Evolutionary conservation across 2,888 invertebrate genomes (phyloP), one percentile per base, ranked within the genome.

Genomic region (Neria commutata): DNA sequence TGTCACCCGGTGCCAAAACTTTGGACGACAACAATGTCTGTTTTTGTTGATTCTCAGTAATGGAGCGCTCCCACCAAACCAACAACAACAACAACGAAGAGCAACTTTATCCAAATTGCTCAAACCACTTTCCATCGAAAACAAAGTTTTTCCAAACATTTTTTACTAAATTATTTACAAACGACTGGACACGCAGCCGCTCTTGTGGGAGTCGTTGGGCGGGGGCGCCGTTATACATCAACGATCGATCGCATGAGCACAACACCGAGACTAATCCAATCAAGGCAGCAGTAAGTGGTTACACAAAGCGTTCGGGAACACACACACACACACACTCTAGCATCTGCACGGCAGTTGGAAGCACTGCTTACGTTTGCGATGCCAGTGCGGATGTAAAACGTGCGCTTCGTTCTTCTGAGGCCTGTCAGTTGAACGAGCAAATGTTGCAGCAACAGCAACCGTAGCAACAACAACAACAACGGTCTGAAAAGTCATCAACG

Each of bases 401-500:
- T n/a, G n/a, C 42, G 40, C 23, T 23, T 11, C 6, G 21, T 19
- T 26, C 2, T n/a, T 48, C 26, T 48, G 29, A 33, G 29, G 6
- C 11, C 33, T 19, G 4, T 21, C 45, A n/a, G 17, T 26, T 49
- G 37, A 40, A 33, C 19, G 14, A 45, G 16, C 24, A 45, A 45
- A 34, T 34, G 17, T 47, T 29, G 29, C 14, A 14, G 25, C 52
- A 23, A 17, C 40, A 40, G 17, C 29, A 21, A 19, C 21, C 21
- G 29, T 17, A 26, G 14, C 42, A 26, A 29, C 11, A 37, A 3
- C 33, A 40, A 2, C 49, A 49, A 29, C 53, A 40, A 23, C 17
- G 21, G 45, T 48, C 53, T 51, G 48, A 29, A 56, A 59, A 52
- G 58, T 56, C 63, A 63, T 60, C 58, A 58, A 53, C 50, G 56